Evolutionary conservation across 2,888 invertebrate species (phyloP).

Genomic region (Fragum fragum): DNA sequence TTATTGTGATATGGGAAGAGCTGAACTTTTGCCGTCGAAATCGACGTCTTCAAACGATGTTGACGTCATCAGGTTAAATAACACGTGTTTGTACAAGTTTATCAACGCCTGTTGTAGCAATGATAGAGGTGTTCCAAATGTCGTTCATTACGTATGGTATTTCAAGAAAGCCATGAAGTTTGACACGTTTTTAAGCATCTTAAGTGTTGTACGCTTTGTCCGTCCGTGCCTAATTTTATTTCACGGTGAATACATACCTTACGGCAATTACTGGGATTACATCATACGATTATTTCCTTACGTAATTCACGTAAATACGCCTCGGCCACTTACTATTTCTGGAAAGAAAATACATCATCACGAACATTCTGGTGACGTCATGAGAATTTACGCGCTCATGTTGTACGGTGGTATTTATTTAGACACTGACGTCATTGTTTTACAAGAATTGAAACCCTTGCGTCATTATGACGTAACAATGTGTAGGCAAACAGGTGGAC

Average conservation of each 20-base stretch:
- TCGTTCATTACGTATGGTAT: conserved; percentile 65
- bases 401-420: conserved; percentile 39
- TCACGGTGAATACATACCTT: conserved; percentile 65
- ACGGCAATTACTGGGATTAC: conserved; percentile 70
- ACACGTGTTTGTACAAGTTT: conserved; percentile 47
- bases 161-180: conserved; percentile 41
- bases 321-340: conserved; percentile 57
- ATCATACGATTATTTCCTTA: conserved; percentile 68
- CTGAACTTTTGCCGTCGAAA: neutral
- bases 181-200: conserved; percentile 52
- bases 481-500: conserved; percentile 21
- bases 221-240: conserved; percentile 71
- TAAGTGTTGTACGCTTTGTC: conserved; percentile 61
- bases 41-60: conserved; percentile 14
- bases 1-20: neutral
- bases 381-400: conserved; percentile 65
- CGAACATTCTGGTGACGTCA: conserved; percentile 73
- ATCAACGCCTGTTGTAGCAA: conserved; percentile 43
- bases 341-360: conserved; percentile 57
- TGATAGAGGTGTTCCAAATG: conserved; percentile 48
- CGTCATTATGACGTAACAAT: conserved; percentile 29
- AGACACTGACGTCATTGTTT: conserved; percentile 34
- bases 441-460: conserved; percentile 25
- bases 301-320: conserved; percentile 62
- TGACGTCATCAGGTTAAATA: conserved; percentile 22